Evolutionary conservation across 2,888 invertebrate species (phyloP), one percentile per base, ranked within the genome.

Genomic region (Lasius platythorax): DNA sequence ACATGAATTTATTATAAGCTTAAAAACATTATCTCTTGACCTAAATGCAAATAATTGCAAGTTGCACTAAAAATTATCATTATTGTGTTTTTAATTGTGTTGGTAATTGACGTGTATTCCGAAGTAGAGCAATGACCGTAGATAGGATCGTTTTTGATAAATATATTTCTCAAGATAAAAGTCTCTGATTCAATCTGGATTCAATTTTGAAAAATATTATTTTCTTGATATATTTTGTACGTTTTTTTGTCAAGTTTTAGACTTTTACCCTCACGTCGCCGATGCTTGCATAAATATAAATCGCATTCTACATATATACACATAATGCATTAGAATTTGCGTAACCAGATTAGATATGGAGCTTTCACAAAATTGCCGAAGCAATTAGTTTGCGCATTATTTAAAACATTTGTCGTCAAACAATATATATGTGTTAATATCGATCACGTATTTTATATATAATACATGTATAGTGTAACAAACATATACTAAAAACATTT

Each of bases 281-380:
- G 23, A 40, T 30, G 33, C 53, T 67, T 53, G 76, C 67, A 37
- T 67, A 76, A 67, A 67, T 64, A 68, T n/a, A 5, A 70, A 56
- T 72, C 53, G 53, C 53, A 68, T 43, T 43, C 43, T 37, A 72
- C 43, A 58, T 58, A 43, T 53, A 30, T 70, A 33, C 3, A 30
- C 18, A 72, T 72, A 56, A 58, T 72, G n/a, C 23, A 50, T 70
- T 30, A 28, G 9, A 68, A 78, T 70, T 79, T 79, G 43, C 79
- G 37, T 72, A 79, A 79, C n/a, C 30, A 40, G 70, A 72, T 79
- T 79, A 79, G 58, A 79, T 79, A 70, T 43, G 58, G 28, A 70
- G 58, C 18, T 72, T 33, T 70, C 15, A n/a, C 23, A 30, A 33
- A 79, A 79, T 79, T 70, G 68, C 28, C 40, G 40, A 78, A 56